Evolutionary conservation across 2,113 vertebrate genomes (phyloP).

Genomic region (Mystacornis crossleyi): DNA sequence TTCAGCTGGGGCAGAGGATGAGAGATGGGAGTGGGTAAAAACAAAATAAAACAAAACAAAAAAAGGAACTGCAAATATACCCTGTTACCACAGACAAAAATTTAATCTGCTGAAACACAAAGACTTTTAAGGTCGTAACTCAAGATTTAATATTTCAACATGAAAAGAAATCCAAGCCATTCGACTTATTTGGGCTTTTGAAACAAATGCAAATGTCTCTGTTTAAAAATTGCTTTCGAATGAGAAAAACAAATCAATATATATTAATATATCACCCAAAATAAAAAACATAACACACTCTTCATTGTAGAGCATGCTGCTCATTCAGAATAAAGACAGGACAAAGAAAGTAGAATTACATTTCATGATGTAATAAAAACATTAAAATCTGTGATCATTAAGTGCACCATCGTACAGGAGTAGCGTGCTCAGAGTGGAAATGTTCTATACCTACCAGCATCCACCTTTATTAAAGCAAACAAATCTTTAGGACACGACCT

Average conservation of each 20-base stretch:
- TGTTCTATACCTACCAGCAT: constrained; percentile 78
- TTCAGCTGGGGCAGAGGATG: not conserved
- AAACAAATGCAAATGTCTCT: constrained; percentile 40
- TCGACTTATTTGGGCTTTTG: constrained; percentile 35
- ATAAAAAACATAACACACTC: constrained; percentile 38
- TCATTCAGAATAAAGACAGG: constrained; percentile 47
- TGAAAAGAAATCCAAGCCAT: constrained; percentile 52
- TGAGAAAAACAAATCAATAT: constrained; percentile 40
- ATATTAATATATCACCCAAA: constrained; percentile 46
- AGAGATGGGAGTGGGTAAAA: not conserved
- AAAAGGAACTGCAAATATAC: not conserved
- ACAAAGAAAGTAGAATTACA: constrained; percentile 73
- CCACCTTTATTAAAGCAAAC: constrained; percentile 67
- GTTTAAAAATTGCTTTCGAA: constrained; percentile 44
- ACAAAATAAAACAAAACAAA: not conserved
- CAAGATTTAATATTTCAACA: constrained; percentile 71
- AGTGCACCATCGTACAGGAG: constrained; percentile 80
- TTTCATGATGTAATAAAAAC: constrained; percentile 77
- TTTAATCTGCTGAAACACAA: constrained; percentile 34
- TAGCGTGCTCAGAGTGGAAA: constrained; percentile 81
- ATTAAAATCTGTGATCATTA: constrained; percentile 73
- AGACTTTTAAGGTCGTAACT: constrained; percentile 44
- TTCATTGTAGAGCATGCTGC: constrained; percentile 33
- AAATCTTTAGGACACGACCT: constrained; percentile 8
- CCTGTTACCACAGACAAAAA: constrained; percentile 15